Conservation (phyloP, 2,113 vertebrate genomes). For the Nothoprocta pentlandii region DNA sequence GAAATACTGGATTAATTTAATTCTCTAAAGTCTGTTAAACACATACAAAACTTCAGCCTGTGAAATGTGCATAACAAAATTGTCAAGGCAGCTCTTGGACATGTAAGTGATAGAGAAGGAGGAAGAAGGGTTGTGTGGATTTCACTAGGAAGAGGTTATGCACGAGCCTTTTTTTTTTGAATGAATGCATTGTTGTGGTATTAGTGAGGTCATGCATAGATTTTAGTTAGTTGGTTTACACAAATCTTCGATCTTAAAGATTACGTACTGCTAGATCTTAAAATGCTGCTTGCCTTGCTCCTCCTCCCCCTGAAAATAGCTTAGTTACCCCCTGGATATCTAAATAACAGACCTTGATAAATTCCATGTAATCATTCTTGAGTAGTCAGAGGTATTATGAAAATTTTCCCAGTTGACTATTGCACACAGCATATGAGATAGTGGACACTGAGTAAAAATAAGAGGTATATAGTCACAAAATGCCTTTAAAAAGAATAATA, state of each 20-base stretch:
- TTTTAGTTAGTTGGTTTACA: neutral
- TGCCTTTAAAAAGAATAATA: neutral
- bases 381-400: neutral
- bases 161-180: neutral
- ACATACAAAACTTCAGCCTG: neutral
- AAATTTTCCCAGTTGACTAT: neutral
- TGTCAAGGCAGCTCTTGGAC: neutral
- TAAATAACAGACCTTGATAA: neutral
- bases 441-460: neutral
- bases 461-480: neutral
- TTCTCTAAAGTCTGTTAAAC: neutral
- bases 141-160: neutral
- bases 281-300: neutral
- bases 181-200: neutral
- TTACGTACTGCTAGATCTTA: neutral
- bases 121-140: neutral
- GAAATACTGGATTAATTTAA: neutral
- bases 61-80: neutral
- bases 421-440: neutral
- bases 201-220: neutral
- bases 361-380: neutral
- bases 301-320: accelerated
- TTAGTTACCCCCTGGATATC: neutral
- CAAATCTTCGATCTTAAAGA: neutral
- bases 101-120: neutral